Evolutionary conservation across 2,888 invertebrate genomes (phyloP).

Genomic region (Teinopalpus imperialis): DNA sequence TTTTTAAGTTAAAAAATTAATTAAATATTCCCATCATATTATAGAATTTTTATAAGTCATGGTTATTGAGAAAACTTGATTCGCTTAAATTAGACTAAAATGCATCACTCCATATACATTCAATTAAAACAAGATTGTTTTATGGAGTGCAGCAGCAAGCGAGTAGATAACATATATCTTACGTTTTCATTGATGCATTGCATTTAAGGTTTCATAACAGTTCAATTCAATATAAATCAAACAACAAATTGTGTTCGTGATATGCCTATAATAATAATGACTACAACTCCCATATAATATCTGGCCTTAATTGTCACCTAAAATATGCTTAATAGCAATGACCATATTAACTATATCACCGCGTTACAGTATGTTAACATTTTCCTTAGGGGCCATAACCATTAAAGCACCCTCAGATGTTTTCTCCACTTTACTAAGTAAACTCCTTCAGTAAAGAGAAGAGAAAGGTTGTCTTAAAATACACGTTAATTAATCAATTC

Average conservation of each 20-base stretch:
- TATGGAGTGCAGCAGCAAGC: conserved; percentile 57
- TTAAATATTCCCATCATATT: too few species aligned
- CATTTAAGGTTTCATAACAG: conserved; percentile 72
- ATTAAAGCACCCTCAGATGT: conserved; percentile 15
- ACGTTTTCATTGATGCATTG: conserved; percentile 79
- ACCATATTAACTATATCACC: conserved; percentile 20
- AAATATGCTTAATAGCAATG: conserved; percentile 39
- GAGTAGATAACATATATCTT: conserved; percentile 78
- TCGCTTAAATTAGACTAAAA: conserved; percentile 46
- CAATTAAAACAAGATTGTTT: conserved; percentile 29
- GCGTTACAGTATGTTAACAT: too few species aligned
- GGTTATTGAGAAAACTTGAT: conserved; percentile 28
- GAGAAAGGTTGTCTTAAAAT: neutral
- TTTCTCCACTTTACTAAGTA: conserved; percentile 16
- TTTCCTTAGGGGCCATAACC: neutral
- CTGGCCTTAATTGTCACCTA: conserved; percentile 60
- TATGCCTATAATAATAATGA: conserved; percentile 60
- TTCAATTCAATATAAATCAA: conserved; percentile 81
- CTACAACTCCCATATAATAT: conserved; percentile 49
- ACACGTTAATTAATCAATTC: neutral
- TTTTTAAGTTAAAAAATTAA: too few species aligned
- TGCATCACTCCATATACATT: conserved; percentile 31
- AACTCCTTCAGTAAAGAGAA: conserved; percentile 8
- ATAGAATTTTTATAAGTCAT: too few species aligned
- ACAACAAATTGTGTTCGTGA: conserved; percentile 63